These are phyloP conservation scores for Laspeyria flexula DNA, from an alignment of 2,888 invertebrate species.

Conservation along the genomic window DNA sequence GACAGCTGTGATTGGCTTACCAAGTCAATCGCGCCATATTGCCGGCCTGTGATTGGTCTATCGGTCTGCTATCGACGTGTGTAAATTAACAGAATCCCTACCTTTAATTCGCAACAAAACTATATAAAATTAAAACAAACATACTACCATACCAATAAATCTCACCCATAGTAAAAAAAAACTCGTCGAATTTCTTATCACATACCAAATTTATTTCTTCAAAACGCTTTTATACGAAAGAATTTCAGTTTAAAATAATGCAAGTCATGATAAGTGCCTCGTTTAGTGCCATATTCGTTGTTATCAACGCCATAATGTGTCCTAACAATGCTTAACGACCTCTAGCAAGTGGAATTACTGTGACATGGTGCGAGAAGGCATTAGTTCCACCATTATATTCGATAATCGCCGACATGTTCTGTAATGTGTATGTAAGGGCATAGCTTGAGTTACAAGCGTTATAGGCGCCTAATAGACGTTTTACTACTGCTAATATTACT, in stretches of 20 bases:
- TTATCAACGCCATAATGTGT: slow-evolving; percentile 14
- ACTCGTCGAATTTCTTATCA: too few relatives aligned
- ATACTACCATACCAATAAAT: too few relatives aligned
- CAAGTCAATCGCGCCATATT: too few relatives aligned
- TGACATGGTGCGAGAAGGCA: slow-evolving; percentile 7
- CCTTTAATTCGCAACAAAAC: too few relatives aligned
- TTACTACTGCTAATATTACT: too few relatives aligned
- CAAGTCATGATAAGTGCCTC: slow-evolving; percentile 3
- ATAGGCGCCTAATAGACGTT: too few relatives aligned
- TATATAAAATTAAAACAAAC: too few relatives aligned
- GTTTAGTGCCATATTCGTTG: slow-evolving; percentile 1
- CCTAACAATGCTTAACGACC: slow-evolving; percentile 14
- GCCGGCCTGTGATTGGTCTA: too few relatives aligned
- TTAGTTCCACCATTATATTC: slow-evolving; percentile 24
- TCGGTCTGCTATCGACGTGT: too few relatives aligned
- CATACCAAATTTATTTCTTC: neutral
- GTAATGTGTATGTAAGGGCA: slow-evolving; percentile 4
- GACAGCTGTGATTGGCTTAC: too few relatives aligned
- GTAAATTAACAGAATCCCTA: too few relatives aligned
- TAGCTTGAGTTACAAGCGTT: slow-evolving; percentile 6
- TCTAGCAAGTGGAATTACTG: slow-evolving; percentile 12
- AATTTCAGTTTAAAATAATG: slow-evolving; percentile 1
- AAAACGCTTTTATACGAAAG: neutral
- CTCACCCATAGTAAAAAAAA: too few relatives aligned
- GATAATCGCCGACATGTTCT: slow-evolving; percentile 7